Evolutionary conservation across 2,113 vertebrate species (phyloP), one percentile per base, ranked within the genome.

Genomic region (Pampusana beccarii): DNA sequence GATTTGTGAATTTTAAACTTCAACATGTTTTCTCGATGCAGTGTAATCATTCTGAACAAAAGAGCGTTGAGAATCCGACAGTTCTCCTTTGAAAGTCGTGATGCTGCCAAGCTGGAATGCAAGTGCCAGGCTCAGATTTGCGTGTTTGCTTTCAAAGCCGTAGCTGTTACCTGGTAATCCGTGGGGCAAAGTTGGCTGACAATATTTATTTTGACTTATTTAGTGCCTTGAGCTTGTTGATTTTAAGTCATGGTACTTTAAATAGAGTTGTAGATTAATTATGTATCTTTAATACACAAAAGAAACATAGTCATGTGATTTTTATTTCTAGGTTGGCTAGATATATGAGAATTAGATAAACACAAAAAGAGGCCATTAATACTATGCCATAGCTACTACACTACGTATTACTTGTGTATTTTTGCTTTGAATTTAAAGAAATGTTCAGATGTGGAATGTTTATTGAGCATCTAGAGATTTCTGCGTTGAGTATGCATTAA

Each of bases 401-500:
- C 34, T 61, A 13, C 33, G 4, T 66, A 9, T 5, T 65, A 60
- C 19, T 62, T 83, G 11, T 51, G 70, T 66, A 12, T 11, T 91
- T 95, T 91, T 93, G 42, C 34, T 84, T 86, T 60, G 19, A 19
- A 54, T 65, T 88, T 92, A 17, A 81, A 71, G 44, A 80, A 90
- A 84, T 71, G 48, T 9, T 60, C 40, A 11, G 34, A n/a, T 51
- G 61, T 38, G 56, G 64, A 54, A 29, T 74, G 20, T 65, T 85
- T 83, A 60, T 64, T 78, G 61, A 75, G 65, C 77, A 78, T 54
- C 67, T 77, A 24, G 84, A 72, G 28, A 57, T 54, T 86, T 77
- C 42, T 92, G 57, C 60, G 54, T 21, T 93, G 36, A 88, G 42
- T 74, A 50, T 56, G 57, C 36, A 95, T 95, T 74, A 94, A 69